Evolutionary conservation across 2,888 invertebrate genomes (phyloP).

Genomic region (Ormia ochracea): DNA sequence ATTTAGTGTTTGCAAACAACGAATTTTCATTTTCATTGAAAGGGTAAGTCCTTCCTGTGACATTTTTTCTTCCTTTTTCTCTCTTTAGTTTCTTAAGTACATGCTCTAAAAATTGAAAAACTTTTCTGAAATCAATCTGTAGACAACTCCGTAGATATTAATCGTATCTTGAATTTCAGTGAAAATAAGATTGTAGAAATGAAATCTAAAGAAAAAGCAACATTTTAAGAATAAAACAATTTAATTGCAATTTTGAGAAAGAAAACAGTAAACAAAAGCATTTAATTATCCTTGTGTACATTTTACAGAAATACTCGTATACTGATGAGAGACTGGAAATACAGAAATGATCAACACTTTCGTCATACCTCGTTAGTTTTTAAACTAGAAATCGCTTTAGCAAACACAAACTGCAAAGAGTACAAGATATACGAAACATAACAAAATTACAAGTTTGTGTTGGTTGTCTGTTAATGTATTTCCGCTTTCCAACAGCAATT

Average conservation of each 20-base stretch:
- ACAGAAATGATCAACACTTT: conserved; percentile 44
- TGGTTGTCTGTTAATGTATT: conserved; percentile 57
- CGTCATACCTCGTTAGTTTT: conserved; percentile 51
- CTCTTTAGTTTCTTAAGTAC: neutral
- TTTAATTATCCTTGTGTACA: conserved; percentile 43
- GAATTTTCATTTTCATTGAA: too few relatives aligned
- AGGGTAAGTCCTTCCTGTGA: too few relatives aligned
- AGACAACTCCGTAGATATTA: conserved; percentile 32
- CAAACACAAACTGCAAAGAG: neutral
- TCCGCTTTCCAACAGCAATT: conserved; percentile 52
- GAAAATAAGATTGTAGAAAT: too few relatives aligned
- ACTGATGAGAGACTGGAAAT: neutral
- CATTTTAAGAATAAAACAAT: too few relatives aligned
- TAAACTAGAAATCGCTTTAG: conserved; percentile 12
- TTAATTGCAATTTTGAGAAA: too few relatives aligned
- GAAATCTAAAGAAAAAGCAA: too few relatives aligned
- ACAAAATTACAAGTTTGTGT: conserved; percentile 25
- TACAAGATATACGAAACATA: neutral
- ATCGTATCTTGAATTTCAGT: too few relatives aligned
- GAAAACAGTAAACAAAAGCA: too few relatives aligned
- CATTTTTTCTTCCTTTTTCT: neutral
- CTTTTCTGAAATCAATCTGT: conserved; percentile 13
- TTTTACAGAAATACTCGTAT: neutral
- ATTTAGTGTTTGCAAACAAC: too few relatives aligned
- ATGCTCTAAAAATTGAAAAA: conserved; percentile 3